A percentile compares a stretch with the other conserved stretches of the same genome.
Evolutionary conservation across 2,113 vertebrate genomes (phyloP).

Genomic region (Rutilus rutilus): DNA sequence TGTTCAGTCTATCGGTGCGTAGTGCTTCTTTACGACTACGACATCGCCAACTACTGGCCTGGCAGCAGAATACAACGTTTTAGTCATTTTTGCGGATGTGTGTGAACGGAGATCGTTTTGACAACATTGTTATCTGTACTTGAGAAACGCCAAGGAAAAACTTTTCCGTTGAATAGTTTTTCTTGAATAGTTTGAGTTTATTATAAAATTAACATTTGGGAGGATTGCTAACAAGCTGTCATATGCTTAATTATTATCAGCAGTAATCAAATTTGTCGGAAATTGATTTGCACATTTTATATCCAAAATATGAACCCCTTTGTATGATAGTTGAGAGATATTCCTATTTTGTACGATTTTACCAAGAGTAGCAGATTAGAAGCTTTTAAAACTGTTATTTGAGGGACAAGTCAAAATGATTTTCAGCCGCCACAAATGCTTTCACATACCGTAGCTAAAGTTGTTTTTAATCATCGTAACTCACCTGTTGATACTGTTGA

Average conservation of each 20-base stretch:
- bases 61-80: no score
- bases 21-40: no score
- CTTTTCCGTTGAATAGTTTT: no score
- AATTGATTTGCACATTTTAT: neutral
- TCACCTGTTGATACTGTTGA: constrained; percentile 87
- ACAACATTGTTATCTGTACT: no score
- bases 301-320: neutral
- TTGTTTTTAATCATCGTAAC: constrained; percentile 17
- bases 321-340: neutral
- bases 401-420: neutral
- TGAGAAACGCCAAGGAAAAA: no score
- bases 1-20: no score
- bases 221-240: neutral
- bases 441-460: neutral
- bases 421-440: neutral
- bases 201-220: neutral
- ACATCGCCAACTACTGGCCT: no score
- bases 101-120: no score
- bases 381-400: no score
- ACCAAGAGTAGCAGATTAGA: neutral
- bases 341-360: neutral
- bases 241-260: neutral
- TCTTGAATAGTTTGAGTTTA: no score
- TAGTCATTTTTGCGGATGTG: no score
- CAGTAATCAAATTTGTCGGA: neutral